These are phyloP conservation scores for Ypsolopha scabrella DNA, from an alignment of 2,888 invertebrate genomes.

Conservation along the genomic window DNA sequence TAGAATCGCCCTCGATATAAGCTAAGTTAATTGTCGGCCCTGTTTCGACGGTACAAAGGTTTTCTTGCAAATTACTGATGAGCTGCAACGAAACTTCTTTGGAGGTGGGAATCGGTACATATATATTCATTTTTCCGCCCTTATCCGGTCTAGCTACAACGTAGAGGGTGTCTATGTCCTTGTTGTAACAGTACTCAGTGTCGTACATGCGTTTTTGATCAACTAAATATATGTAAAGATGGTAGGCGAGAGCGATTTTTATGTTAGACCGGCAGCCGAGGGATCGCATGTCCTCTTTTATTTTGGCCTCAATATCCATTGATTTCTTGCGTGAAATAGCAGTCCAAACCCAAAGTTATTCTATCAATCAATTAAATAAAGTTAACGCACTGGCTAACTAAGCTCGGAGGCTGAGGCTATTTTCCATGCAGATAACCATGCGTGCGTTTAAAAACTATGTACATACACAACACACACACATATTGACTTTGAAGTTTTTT, in stretches of 20 bases:
- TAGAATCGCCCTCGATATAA: conserved; percentile 53
- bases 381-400: too few species aligned
- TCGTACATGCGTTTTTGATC: conserved; percentile 63
- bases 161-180: conserved; percentile 50
- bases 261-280: conserved; percentile 49
- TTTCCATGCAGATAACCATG: too few species aligned
- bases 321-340: too few species aligned
- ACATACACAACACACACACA: too few species aligned
- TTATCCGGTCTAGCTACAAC: conserved; percentile 50
- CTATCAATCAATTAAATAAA: too few species aligned
- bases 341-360: too few species aligned
- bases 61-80: conserved; percentile 49
- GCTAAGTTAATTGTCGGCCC: conserved; percentile 51
- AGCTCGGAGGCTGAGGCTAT: too few species aligned
- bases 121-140: conserved; percentile 50
- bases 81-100: conserved; percentile 39
- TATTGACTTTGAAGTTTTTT: too few species aligned
- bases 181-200: conserved; percentile 57
- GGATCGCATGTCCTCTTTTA: conserved; percentile 53
- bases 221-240: conserved; percentile 51
- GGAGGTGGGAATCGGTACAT: conserved; percentile 46
- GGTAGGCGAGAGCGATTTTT: conserved; percentile 50
- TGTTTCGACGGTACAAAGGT: conserved; percentile 54
- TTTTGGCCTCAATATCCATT: conserved; percentile 54
- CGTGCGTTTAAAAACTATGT: too few species aligned